Percentiles rank a stretch among this genome's conserved stretches.
These are phyloP conservation scores for Brenthis ino DNA, from an alignment of 2,888 invertebrate genomes.

Conservation along the genomic window DNA sequence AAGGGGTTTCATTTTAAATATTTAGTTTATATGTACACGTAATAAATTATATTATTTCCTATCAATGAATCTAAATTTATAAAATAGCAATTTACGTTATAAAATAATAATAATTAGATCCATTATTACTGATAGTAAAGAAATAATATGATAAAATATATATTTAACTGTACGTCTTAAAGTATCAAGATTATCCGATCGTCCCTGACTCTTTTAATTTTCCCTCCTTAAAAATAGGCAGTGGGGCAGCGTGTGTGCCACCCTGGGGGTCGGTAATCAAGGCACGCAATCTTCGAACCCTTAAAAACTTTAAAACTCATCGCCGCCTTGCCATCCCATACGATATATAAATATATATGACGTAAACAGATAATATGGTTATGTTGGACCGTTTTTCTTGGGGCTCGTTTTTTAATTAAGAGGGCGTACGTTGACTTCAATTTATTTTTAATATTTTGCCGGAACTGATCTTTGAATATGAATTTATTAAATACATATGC, in stretches of 20 bases:
- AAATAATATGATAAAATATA: background rate
- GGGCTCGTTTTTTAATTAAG: slow-evolving; percentile 17
- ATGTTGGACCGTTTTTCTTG: slow-evolving; percentile 5
- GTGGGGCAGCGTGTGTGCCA: slow-evolving; percentile 67
- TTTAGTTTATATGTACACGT: no score
- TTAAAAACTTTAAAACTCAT: slow-evolving; percentile 85
- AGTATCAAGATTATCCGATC: slow-evolving; percentile 61
- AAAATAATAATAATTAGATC: no score
- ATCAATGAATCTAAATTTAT: no score
- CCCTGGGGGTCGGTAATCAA: slow-evolving; percentile 79
- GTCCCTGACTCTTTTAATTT: slow-evolving; percentile 77
- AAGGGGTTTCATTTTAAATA: no score
- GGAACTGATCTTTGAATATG: background rate
- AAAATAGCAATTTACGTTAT: no score
- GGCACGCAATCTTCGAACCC: slow-evolving; percentile 85
- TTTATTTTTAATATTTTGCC: slow-evolving; percentile 9
- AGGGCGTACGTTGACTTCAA: slow-evolving; percentile 10
- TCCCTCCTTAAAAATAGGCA: slow-evolving; percentile 82
- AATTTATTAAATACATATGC: background rate
- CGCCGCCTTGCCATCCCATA: slow-evolving; percentile 60
- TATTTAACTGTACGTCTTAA: slow-evolving; percentile 53
- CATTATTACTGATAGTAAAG: background rate
- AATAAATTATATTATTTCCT: no score
- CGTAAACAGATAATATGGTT: slow-evolving; percentile 9
- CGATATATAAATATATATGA: slow-evolving; percentile 12